These are phyloP conservation scores for Phortica okadai DNA, from an alignment of 2,888 invertebrate species.

Conservation along the genomic window DNA sequence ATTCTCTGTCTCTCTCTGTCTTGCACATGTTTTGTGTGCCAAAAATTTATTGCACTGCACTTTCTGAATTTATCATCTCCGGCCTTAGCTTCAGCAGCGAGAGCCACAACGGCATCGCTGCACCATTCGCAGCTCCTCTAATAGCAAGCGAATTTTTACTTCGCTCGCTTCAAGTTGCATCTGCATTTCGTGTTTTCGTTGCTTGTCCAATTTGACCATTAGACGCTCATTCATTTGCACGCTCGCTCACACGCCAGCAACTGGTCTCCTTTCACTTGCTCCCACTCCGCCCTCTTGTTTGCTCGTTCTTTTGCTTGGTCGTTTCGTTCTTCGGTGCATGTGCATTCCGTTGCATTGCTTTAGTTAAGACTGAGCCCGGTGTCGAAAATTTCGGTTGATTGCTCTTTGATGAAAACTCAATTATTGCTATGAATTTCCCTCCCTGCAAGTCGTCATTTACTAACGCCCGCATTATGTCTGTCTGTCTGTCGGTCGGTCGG, in stretches of 20 bases:
- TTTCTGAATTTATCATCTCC: slow-evolving; percentile 54
- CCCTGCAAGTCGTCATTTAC: slow-evolving; percentile 16
- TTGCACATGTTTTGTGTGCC: slow-evolving; percentile 10
- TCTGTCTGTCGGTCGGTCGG: slow-evolving; percentile 34
- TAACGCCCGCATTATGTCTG: slow-evolving; percentile 31
- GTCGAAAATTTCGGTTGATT: slow-evolving; percentile 69
- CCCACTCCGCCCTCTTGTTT: background rate
- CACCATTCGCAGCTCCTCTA: slow-evolving; percentile 17
- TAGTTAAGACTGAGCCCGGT: slow-evolving; percentile 68
- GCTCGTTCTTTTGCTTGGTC: background rate
- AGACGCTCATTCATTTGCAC: background rate
- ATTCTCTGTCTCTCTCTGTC: background rate
- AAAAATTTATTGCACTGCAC: slow-evolving; percentile 61
- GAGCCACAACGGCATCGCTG: slow-evolving; percentile 15
- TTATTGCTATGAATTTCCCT: slow-evolving; percentile 48
- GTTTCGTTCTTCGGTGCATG: background rate
- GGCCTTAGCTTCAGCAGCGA: slow-evolving; percentile 4
- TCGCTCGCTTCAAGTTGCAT: slow-evolving; percentile 23
- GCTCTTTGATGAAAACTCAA: slow-evolving; percentile 72
- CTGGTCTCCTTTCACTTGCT: background rate
- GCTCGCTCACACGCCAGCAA: background rate
- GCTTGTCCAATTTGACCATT: slow-evolving; percentile 16
- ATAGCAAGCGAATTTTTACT: slow-evolving; percentile 13
- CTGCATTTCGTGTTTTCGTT: slow-evolving; percentile 12
- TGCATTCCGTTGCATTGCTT: slow-evolving; percentile 39